Conservation (phyloP, 2,797 vertebrate genomes). For the Smutsia gigantea region DNA sequence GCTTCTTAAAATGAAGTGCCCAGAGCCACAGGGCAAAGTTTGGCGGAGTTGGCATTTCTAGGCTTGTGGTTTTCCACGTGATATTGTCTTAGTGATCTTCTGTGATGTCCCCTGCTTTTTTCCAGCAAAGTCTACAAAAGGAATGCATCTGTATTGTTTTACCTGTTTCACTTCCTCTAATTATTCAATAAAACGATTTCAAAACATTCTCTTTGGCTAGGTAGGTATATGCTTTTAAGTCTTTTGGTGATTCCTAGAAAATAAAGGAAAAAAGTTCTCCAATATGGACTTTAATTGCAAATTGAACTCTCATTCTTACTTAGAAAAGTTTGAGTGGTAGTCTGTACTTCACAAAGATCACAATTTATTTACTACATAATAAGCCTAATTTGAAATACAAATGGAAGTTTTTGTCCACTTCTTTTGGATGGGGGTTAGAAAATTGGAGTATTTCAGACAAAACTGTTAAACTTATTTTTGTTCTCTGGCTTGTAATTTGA, state of each 20-base stretch:
- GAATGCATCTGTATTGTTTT: not conserved
- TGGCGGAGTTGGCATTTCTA: not conserved
- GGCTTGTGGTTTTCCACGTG: not conserved
- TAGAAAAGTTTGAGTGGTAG: not conserved
- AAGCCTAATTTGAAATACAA: conserved; percentile 15
- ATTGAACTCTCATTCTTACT: not conserved
- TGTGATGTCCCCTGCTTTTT: not conserved
- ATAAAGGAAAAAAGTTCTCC: not conserved
- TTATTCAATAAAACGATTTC: conserved; percentile 34
- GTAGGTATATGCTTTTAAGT: not conserved
- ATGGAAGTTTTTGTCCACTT: not conserved
- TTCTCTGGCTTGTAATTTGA: not conserved
- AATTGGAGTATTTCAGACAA: not conserved
- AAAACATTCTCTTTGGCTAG: conserved; percentile 3
- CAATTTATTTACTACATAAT: not conserved
- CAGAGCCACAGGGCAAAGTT: not conserved
- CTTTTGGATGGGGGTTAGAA: not conserved
- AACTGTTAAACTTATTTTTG: not conserved
- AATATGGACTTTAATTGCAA: conserved; percentile 6
- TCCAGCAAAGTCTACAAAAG: not conserved
- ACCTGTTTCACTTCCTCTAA: not conserved
- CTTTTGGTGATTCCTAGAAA: not conserved
- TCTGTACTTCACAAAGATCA: not conserved
- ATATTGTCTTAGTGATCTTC: conserved; percentile 13
- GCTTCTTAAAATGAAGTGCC: no score